phyloP scores from a whole-genome alignment of 2,888 invertebrate species.

The Brachypalpus laphriformis region DNA sequence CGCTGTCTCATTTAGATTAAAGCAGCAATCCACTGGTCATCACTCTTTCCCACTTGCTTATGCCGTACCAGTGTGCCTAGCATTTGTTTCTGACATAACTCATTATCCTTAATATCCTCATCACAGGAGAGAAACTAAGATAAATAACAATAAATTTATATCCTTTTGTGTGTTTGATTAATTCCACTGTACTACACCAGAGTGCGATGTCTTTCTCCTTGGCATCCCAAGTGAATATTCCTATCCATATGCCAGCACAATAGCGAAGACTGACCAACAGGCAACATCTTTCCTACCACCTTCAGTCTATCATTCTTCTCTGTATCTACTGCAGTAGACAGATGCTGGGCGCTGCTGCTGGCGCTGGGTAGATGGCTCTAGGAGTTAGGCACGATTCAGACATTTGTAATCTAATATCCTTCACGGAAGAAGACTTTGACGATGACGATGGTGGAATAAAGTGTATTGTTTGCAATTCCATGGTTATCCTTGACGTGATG shows the following conservation, averaged over 20 bases:
- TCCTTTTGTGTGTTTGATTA: constrained; percentile 72
- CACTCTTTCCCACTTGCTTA: constrained; percentile 57
- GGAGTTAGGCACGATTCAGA: constrained; percentile 63
- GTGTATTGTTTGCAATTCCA: constrained; percentile 59
- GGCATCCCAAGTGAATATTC: constrained; percentile 65
- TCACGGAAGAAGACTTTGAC: constrained; percentile 48
- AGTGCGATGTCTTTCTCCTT: constrained; percentile 46
- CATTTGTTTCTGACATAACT: constrained; percentile 81
- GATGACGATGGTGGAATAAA: constrained; percentile 54
- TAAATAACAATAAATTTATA: constrained; percentile 73
- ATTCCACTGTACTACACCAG: constrained; percentile 58
- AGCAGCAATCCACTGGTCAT: constrained; percentile 66
- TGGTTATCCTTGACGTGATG: constrained; percentile 44
- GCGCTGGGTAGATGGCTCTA: constrained; percentile 32
- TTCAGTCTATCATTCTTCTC: constrained; percentile 45
- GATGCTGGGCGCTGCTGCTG: too few relatives aligned
- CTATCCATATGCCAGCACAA: constrained; percentile 45
- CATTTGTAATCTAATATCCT: constrained; percentile 72
- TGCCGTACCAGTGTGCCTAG: constrained; percentile 69
- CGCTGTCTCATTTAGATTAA: constrained; percentile 63
- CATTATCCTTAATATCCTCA: constrained; percentile 75
- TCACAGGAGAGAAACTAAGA: constrained; percentile 71
- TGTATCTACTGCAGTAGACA: constrained; percentile 54
- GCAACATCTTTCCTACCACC: constrained; percentile 48
- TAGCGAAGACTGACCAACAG: constrained; percentile 59